Conservation (phyloP, 2,113 vertebrate species). For the Diadophis punctatus region DNA sequence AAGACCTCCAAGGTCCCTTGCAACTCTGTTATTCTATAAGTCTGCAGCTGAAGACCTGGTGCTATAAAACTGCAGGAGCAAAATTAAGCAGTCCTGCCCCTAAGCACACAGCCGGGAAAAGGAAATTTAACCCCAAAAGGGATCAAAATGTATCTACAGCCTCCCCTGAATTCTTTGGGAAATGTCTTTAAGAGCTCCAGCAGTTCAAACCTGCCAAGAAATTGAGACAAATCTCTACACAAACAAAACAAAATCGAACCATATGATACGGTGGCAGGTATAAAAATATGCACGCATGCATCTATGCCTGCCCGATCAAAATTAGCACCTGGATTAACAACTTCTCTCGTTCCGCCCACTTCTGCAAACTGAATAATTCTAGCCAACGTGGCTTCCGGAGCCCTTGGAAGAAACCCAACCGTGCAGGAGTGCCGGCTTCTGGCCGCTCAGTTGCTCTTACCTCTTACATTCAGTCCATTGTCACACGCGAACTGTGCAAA, state of each 20-base stretch:
- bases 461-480: conserved; percentile 97
- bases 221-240: neutral
- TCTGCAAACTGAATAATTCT: too few relatives aligned
- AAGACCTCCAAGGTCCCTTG: too few relatives aligned
- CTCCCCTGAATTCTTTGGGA: neutral
- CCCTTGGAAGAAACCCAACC: neutral
- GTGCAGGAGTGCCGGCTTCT: neutral
- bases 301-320: too few relatives aligned
- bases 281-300: neutral
- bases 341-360: neutral
- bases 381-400: neutral
- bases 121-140: neutral
- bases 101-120: neutral
- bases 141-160: neutral
- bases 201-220: neutral
- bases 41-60: neutral
- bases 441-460: conserved; percentile 65
- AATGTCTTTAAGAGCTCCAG: neutral
- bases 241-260: neutral
- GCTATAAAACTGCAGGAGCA: neutral
- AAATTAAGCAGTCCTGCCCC: neutral
- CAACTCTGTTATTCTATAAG: too few relatives aligned
- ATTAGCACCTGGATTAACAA: neutral
- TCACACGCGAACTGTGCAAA: conserved; percentile 99
- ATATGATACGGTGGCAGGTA: neutral